Evolutionary conservation across 2,113 vertebrate species (phyloP).

Genomic region (Bubalus kerabau): DNA sequence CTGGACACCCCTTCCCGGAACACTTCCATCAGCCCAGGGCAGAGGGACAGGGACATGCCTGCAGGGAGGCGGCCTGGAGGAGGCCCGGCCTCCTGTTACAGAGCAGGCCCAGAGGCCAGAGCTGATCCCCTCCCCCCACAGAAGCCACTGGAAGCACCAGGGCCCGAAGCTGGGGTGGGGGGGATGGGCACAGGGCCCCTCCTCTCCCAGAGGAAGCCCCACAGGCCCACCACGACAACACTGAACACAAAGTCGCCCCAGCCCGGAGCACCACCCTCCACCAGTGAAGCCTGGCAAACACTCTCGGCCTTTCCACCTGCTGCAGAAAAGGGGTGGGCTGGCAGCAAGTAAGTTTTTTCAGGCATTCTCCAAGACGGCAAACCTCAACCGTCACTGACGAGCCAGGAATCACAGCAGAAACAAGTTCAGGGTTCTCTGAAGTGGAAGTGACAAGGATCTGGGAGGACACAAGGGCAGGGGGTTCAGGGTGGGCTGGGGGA

Average conservation of each 20-base stretch:
- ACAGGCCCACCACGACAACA: fast-evolving
- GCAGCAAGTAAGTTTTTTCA: neutral
- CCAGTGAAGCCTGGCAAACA: fast-evolving
- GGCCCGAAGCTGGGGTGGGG: neutral
- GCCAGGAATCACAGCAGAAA: neutral
- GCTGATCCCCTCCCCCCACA: too few relatives aligned
- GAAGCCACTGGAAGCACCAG: neutral
- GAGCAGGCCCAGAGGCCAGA: neutral
- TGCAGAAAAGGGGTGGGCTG: neutral
- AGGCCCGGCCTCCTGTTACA: neutral
- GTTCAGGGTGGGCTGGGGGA: fast-evolving
- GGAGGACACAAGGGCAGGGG: too few relatives aligned
- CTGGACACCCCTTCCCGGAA: neutral
- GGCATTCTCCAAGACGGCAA: neutral
- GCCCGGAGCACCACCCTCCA: neutral
- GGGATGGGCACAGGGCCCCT: fast-evolving
- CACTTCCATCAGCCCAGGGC: neutral
- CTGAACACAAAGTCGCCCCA: neutral
- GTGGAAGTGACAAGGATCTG: neutral
- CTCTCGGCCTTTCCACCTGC: fast-evolving
- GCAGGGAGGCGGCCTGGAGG: neutral
- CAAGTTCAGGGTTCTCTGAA: neutral
- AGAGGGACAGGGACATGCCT: fast-evolving
- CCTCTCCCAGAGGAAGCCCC: neutral
- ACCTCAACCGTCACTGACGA: neutral